Percentiles rank a stretch among this genome's conserved stretches.
These are phyloP conservation scores for Hylyphantes graminicola DNA, from an alignment of 1,140 invertebrate genomes.

Conservation along the genomic window DNA sequence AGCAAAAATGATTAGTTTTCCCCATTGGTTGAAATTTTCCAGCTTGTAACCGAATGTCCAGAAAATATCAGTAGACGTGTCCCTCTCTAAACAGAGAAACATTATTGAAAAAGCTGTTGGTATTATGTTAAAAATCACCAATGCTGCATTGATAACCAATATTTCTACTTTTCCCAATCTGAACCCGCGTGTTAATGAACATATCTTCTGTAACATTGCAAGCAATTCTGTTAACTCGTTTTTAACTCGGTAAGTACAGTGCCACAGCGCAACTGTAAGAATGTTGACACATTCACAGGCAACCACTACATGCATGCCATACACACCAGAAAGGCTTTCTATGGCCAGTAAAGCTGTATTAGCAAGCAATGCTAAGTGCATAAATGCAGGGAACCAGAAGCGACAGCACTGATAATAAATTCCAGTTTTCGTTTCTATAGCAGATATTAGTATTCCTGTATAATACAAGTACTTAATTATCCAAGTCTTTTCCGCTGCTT, in stretches of 20 bases:
- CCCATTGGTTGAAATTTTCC: background rate
- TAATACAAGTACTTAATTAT: background rate
- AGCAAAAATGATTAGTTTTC: background rate
- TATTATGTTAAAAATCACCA: background rate
- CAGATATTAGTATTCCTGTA: slow-evolving; percentile 12
- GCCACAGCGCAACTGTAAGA: slow-evolving; percentile 16
- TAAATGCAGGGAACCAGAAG: slow-evolving; percentile 10
- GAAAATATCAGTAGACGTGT: background rate
- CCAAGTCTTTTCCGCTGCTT: background rate
- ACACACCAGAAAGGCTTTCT: background rate
- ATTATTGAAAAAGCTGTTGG: slow-evolving; percentile 3
- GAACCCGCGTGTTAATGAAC: background rate
- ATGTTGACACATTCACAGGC: slow-evolving; percentile 3
- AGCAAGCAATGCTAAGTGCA: background rate
- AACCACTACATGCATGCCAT: slow-evolving; percentile 9
- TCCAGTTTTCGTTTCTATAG: background rate
- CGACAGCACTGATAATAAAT: background rate
- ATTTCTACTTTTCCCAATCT: background rate
- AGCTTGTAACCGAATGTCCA: slow-evolving; percentile 28
- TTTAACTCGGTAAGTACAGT: background rate
- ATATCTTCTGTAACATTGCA: background rate
- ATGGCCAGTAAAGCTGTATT: background rate
- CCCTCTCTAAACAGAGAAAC: background rate
- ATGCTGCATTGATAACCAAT: background rate
- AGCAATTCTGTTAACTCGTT: background rate